phyloP scores from a whole-genome alignment of 1,140 invertebrate species.

The Zaprionus taronus region DNA sequence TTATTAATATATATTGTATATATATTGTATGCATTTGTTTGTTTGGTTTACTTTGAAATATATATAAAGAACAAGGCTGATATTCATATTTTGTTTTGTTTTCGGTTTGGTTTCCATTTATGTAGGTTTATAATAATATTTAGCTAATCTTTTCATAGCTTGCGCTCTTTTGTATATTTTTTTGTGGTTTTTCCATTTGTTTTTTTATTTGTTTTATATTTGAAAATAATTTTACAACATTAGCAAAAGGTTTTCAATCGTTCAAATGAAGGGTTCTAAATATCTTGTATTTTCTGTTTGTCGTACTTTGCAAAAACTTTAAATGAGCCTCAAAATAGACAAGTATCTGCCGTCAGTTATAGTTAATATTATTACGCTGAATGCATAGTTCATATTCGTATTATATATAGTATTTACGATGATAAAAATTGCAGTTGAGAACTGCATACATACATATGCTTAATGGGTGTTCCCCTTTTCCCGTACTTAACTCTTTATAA shows the following conservation, averaged over 20 bases:
- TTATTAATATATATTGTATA: constrained; percentile 66
- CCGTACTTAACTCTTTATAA: constrained; percentile 21
- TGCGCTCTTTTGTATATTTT: constrained; percentile 39
- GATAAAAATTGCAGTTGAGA: constrained; percentile 75
- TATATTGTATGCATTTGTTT: constrained; percentile 64
- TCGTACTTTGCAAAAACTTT: constrained; percentile 51
- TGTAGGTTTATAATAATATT: constrained; percentile 80
- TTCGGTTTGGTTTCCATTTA: constrained; percentile 59
- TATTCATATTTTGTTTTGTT: constrained; percentile 71
- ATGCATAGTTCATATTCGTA: constrained; percentile 29
- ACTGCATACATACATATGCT: constrained; percentile 36
- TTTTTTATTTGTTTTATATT: constrained; percentile 13
- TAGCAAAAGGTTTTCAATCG: constrained; percentile 71
- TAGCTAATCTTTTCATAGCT: constrained; percentile 64
- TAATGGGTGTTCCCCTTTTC: constrained; percentile 35
- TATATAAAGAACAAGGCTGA: constrained; percentile 83
- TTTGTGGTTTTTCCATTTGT: constrained; percentile 7
- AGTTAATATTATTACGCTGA: constrained; percentile 57
- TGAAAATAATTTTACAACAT: constrained; percentile 75
- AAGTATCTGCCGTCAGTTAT: constrained; percentile 66
- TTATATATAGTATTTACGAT: constrained; percentile 29
- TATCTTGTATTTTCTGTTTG: constrained; percentile 6
- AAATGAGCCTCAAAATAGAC: constrained; percentile 80
- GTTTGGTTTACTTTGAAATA: constrained; percentile 67
- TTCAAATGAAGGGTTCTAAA: constrained; percentile 57